phyloP scores from a whole-genome alignment of 2,888 invertebrate genomes.

The Malacosoma neustria region DNA sequence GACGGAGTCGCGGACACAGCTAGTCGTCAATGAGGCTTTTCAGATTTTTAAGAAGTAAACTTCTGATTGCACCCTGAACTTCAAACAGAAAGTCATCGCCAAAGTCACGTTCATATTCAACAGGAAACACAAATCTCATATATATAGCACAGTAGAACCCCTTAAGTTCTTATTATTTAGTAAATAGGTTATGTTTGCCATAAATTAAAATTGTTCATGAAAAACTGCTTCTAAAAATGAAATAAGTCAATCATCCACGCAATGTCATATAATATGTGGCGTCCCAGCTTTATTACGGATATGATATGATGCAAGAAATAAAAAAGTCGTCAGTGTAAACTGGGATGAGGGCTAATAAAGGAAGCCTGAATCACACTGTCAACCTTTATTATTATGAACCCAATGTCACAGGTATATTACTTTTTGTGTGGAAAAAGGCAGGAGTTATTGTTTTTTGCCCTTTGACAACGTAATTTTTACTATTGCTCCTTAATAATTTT shows the following conservation, averaged over 20 bases:
- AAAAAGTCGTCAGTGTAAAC: slow-evolving; percentile 60
- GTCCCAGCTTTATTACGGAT: background rate
- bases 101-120: no score
- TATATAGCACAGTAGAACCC: no score
- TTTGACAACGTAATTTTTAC: background rate
- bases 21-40: no score
- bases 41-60: no score
- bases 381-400: slow-evolving; percentile 25
- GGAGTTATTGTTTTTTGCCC: slow-evolving; percentile 6
- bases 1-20: no score
- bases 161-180: no score
- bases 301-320: slow-evolving; percentile 40
- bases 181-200: no score
- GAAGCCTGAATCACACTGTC: slow-evolving; percentile 5
- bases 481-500: background rate
- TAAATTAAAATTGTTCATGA: no score
- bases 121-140: no score
- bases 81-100: no score
- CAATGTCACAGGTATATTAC: slow-evolving; percentile 25
- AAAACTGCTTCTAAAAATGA: no score
- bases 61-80: no score
- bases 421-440: slow-evolving; percentile 7
- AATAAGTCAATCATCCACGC: background rate
- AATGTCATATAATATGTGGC: background rate
- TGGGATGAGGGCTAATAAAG: slow-evolving; percentile 22